Percentiles rank a stretch among this genome's conserved stretches.
phyloP scores from a whole-genome alignment of 2,113 vertebrate genomes.

The Nicator chloris region DNA sequence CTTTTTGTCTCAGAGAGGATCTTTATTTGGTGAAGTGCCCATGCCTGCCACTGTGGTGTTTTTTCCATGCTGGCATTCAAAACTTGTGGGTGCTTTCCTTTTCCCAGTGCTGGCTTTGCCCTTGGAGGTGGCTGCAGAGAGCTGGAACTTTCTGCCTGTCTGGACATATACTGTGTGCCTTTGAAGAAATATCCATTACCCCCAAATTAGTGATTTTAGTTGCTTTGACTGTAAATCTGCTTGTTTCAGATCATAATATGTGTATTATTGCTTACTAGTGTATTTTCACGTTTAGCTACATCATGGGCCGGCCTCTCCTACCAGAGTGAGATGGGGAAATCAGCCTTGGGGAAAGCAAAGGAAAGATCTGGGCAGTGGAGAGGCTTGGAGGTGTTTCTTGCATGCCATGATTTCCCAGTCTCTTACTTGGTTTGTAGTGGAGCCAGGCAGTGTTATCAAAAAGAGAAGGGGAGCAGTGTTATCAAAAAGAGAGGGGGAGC shows the following conservation, averaged over 20 bases:
- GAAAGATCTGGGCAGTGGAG: background rate
- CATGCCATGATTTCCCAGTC: background rate
- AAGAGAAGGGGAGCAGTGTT: background rate
- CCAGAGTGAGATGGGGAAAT: background rate
- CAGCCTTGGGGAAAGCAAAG: background rate
- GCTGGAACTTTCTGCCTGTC: background rate
- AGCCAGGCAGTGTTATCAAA: background rate
- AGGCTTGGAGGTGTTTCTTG: background rate
- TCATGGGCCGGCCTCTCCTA: background rate
- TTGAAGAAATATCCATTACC: background rate
- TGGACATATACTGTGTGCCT: background rate
- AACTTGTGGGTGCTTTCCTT: background rate
- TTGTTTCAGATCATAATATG: background rate
- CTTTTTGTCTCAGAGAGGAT: background rate
- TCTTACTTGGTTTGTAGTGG: background rate
- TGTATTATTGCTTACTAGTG: background rate
- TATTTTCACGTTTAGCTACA: background rate
- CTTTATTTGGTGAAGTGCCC: background rate
- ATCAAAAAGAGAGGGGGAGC: background rate
- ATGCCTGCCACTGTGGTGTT: background rate
- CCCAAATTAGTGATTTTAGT: background rate
- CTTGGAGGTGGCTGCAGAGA: background rate
- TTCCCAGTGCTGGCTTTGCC: background rate
- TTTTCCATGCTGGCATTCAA: background rate
- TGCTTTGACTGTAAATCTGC: background rate